A percentile compares a stretch with the other conserved stretches of the same genome.
phyloP scores from a whole-genome alignment of 2,797 vertebrate species.

The Pseudopleuronectes americanus region DNA sequence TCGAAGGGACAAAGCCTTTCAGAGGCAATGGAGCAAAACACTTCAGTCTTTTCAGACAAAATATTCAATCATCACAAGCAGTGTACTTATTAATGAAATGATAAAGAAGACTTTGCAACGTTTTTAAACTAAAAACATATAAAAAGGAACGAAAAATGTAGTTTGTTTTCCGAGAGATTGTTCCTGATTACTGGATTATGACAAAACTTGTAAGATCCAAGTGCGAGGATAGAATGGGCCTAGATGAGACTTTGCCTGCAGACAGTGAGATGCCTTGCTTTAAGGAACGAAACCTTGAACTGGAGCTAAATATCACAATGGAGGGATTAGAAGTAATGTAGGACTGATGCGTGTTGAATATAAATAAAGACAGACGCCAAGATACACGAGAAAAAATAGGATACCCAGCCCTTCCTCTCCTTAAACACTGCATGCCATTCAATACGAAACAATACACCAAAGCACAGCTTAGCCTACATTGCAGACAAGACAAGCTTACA shows the following conservation, averaged over 20 bases:
- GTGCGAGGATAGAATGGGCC: neutral
- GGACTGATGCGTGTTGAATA: constrained; percentile 11
- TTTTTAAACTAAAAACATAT: neutral
- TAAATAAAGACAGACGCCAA: constrained; percentile 46
- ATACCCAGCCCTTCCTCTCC: constrained; percentile 32
- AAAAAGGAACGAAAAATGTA: constrained; percentile 3
- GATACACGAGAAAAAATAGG: constrained; percentile 34
- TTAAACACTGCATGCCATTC: constrained; percentile 46
- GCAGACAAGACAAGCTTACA: constrained; percentile 34
- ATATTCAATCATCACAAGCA: constrained; percentile 2
- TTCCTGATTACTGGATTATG: constrained; percentile 27
- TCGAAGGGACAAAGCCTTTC: constrained; percentile 11
- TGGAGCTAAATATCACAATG: constrained; percentile 10
- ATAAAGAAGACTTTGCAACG: neutral
- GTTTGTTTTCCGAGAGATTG: constrained; percentile 2
- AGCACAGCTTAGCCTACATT: constrained; percentile 62
- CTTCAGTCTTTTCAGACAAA: constrained; percentile 4
- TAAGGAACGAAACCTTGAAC: constrained; percentile 21
- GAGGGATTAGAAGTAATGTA: constrained; percentile 25
- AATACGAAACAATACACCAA: constrained; percentile 56
- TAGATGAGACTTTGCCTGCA: constrained; percentile 10
- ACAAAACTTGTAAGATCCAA: constrained; percentile 27
- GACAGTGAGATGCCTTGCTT: neutral
- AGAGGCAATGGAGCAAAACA: constrained; percentile 13
- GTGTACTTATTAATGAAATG: neutral